Conservation (phyloP, 2,113 vertebrate genomes). For the Phalacrocorax carbo region DNA sequence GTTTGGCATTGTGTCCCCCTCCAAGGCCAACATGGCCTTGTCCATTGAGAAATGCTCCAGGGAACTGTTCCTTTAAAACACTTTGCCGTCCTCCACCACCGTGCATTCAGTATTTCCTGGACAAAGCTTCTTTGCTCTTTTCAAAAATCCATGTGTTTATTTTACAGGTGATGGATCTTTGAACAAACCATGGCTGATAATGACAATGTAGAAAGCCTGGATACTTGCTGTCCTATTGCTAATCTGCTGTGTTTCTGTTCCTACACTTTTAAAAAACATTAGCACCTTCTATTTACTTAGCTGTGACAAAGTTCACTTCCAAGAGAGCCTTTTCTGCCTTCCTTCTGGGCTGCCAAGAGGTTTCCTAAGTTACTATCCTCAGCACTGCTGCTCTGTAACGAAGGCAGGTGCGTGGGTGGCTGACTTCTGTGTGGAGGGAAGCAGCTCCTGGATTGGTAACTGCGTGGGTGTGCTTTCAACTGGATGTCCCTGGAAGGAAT, state of each 20-base stretch:
- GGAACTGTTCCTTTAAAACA: background rate
- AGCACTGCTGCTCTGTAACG: background rate
- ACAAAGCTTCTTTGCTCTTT: background rate
- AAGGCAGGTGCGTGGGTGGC: rapidly evolving
- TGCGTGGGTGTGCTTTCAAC: background rate
- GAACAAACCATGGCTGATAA: background rate
- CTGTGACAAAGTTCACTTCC: background rate
- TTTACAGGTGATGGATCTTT: background rate
- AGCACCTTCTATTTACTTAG: background rate
- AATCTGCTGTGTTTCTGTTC: background rate
- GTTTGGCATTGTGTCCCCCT: background rate
- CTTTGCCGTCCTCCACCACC: background rate
- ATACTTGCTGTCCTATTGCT: background rate
- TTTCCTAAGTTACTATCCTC: background rate
- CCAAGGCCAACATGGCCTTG: background rate
- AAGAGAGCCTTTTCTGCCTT: background rate
- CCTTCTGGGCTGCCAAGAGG: background rate
- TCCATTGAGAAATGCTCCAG: background rate
- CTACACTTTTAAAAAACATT: background rate
- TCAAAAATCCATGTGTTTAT: background rate
- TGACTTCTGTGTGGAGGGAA: background rate
- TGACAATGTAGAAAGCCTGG: background rate
- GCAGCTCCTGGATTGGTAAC: background rate
- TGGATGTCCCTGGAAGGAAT: background rate
- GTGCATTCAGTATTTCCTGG: background rate